Conservation (phyloP, 1,140 invertebrate species). For the Araneus ventricosus region DNA sequence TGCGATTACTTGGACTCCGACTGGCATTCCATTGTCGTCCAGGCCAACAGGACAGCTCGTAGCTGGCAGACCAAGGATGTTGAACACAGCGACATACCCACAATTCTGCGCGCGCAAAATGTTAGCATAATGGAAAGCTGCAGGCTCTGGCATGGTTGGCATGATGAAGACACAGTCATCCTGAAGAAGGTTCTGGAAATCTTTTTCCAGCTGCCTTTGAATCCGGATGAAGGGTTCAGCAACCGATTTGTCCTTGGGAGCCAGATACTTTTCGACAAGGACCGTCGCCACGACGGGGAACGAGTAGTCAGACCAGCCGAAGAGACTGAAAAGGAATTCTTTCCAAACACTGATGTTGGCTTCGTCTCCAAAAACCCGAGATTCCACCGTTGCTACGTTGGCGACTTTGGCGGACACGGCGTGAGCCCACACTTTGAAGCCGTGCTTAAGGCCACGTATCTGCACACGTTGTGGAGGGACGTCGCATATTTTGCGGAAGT, state of each 20-base stretch:
- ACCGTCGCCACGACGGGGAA: slow-evolving; percentile 47
- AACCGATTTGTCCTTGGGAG: slow-evolving; percentile 46
- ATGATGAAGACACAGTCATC: slow-evolving; percentile 87
- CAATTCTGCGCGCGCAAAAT: slow-evolving; percentile 92
- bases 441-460: slow-evolving; percentile 58
- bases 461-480: slow-evolving; percentile 64
- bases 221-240: slow-evolving; percentile 65
- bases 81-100: slow-evolving; percentile 85
- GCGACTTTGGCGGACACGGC: slow-evolving; percentile 56
- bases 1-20: slow-evolving; percentile 81
- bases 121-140: slow-evolving; percentile 91
- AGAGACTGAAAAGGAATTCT: slow-evolving; percentile 38
- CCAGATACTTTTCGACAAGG: slow-evolving; percentile 48
- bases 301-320: slow-evolving; percentile 55
- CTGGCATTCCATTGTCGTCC: slow-evolving; percentile 79
- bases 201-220: slow-evolving; percentile 52
- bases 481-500: slow-evolving; percentile 66
- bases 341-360: slow-evolving; percentile 7
- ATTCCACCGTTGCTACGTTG: slow-evolving; percentile 44
- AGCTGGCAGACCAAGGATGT: slow-evolving; percentile 80
- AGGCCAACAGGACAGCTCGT: slow-evolving; percentile 81
- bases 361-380: slow-evolving; percentile 62
- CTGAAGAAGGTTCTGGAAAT: slow-evolving; percentile 85
- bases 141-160: slow-evolving; percentile 86
- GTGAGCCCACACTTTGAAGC: slow-evolving; percentile 67